Evolutionary conservation across 1,140 invertebrate species (phyloP).

Genomic region (Brachionus rubens): DNA sequence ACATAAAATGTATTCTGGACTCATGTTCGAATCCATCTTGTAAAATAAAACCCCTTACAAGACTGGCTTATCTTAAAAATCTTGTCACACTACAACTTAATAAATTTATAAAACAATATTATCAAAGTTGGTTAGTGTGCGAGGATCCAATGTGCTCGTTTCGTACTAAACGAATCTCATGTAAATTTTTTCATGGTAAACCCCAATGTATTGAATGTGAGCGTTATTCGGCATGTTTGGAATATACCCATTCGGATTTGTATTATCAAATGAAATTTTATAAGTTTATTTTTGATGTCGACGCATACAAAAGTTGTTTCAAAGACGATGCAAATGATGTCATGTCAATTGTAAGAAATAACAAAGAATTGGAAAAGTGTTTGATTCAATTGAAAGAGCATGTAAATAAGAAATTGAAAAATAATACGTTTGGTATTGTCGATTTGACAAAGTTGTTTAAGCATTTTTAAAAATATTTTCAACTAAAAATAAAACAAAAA

Average conservation of each 20-base stretch:
- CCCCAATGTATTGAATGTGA: conserved; percentile 39
- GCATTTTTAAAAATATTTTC: neutral
- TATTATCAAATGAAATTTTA: conserved; percentile 46
- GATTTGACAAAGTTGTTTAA: conserved; percentile 40
- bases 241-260: conserved; percentile 39
- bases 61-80: conserved; percentile 32
- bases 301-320: conserved; percentile 37
- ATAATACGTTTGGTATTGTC: conserved; percentile 40
- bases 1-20: conserved; percentile 40
- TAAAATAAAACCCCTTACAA: neutral
- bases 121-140: conserved; percentile 45
- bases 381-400: conserved; percentile 27
- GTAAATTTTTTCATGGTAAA: conserved; percentile 38
- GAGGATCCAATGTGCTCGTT: conserved; percentile 45
- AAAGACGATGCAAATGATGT: conserved; percentile 17
- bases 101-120: conserved; percentile 38
- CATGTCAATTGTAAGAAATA: conserved; percentile 1
- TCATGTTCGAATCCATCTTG: conserved; percentile 30
- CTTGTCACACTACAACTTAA: conserved; percentile 11
- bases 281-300: conserved; percentile 39
- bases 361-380: conserved; percentile 21
- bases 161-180: conserved; percentile 31
- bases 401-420: conserved; percentile 43
- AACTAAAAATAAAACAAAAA: no score
- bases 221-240: neutral